A percentile compares a stretch with the other conserved stretches of the same genome.
Conservation (phyloP, 2,113 vertebrate species). For the Pseudopipra pipra region DNA sequence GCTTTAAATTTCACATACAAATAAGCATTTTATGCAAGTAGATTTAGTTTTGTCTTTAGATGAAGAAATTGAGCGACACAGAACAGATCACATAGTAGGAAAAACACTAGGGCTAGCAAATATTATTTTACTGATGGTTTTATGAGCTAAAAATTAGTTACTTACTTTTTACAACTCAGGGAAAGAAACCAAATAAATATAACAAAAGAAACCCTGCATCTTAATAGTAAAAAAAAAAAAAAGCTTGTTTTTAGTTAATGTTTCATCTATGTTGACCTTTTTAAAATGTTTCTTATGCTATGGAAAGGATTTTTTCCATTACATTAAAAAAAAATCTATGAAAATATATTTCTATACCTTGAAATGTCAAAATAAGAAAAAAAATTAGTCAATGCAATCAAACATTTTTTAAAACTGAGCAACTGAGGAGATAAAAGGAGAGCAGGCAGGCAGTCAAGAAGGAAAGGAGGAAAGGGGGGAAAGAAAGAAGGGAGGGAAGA, state of each 20-base stretch:
- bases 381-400: not conserved
- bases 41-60: not conserved
- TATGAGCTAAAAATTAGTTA: not conserved
- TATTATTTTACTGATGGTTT: not conserved
- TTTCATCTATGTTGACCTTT: not conserved
- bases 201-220: not conserved
- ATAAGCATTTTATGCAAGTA: not conserved
- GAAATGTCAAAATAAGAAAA: not conserved
- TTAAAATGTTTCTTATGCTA: not conserved
- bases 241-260: not conserved
- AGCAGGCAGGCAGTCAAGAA: fast-evolving
- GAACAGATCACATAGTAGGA: not conserved
- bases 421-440: not conserved
- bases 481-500: not conserved
- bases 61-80: not conserved
- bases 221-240: not conserved
- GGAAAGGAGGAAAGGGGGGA: too few relatives aligned
- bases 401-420: not conserved
- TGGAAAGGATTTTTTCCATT: not conserved
- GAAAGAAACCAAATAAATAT: not conserved
- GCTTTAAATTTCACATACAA: not conserved
- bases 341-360: not conserved
- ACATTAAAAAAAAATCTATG: not conserved
- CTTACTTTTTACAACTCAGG: not conserved
- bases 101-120: not conserved